Conservation (phyloP, 1,140 invertebrate genomes). For the Wasmannia auropunctata region DNA sequence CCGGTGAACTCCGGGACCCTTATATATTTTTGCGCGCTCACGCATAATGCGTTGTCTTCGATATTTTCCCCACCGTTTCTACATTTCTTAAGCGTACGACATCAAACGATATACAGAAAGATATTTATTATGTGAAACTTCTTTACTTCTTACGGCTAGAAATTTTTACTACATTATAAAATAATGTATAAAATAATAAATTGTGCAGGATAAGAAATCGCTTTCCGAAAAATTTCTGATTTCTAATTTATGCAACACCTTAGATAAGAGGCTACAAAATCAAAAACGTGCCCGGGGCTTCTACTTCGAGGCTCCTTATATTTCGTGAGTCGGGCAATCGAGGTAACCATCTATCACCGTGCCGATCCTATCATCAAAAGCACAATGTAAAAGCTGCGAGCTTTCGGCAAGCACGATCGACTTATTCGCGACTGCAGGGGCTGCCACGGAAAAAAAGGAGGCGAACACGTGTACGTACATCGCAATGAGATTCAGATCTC, state of each 20-base stretch:
- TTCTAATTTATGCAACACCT: not conserved
- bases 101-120: not conserved
- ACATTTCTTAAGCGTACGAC: not conserved
- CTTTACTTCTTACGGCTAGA: not conserved
- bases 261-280: not conserved
- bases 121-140: not conserved
- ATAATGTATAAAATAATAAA: not conserved
- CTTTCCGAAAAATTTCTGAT: not conserved
- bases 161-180: not conserved
- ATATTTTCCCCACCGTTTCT: not conserved
- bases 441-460: not conserved
- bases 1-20: not conserved
- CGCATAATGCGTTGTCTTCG: conserved; percentile 11
- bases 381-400: conserved; percentile 1
- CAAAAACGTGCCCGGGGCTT: not conserved
- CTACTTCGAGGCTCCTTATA: not conserved
- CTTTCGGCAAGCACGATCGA: conserved; percentile 40
- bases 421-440: not conserved
- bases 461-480: not conserved
- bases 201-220: not conserved
- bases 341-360: conserved; percentile 19
- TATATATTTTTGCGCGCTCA: not conserved
- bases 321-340: conserved; percentile 39
- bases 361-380: conserved; percentile 33
- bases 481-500: conserved; percentile 46